A percentile compares a stretch with the other conserved stretches of the same genome.
Conservation (phyloP, 2,888 invertebrate genomes). For the Corbicula japonica region DNA sequence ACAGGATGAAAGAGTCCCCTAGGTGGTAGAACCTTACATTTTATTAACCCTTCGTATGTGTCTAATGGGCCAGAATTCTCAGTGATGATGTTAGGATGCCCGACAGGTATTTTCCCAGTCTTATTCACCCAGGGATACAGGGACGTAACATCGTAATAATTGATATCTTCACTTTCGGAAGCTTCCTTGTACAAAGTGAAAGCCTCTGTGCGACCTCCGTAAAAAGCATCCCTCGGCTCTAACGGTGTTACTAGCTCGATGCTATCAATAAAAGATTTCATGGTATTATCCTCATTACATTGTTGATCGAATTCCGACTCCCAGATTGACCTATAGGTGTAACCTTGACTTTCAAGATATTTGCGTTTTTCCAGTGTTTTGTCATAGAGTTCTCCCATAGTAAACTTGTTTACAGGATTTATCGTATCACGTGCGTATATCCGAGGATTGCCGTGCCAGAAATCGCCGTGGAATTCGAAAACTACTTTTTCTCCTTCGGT, state of each 20-base stretch:
- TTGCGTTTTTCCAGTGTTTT: conserved; percentile 5
- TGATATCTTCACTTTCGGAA: conserved; percentile 53
- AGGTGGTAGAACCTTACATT: conserved; percentile 76
- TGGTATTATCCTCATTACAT: conserved; percentile 36
- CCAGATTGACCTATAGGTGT: conserved; percentile 63
- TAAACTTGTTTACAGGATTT: not conserved
- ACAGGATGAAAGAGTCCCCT: conserved; percentile 77
- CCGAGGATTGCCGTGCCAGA: conserved; percentile 5
- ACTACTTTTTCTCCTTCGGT: not conserved
- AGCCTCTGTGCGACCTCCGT: conserved; percentile 74
- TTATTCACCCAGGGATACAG: conserved; percentile 59
- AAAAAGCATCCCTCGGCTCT: conserved; percentile 75
- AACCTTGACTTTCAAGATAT: conserved; percentile 15
- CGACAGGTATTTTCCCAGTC: conserved; percentile 67
- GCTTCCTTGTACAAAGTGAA: conserved; percentile 67
- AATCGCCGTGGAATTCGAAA: conserved; percentile 12
- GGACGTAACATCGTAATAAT: conserved; percentile 68
- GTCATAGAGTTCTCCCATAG: conserved; percentile 13
- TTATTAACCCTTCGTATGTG: conserved; percentile 72
- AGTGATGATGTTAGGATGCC: conserved; percentile 70
- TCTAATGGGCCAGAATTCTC: conserved; percentile 62
- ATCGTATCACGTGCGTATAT: not conserved
- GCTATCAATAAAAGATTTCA: conserved; percentile 40
- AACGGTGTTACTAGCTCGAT: conserved; percentile 44
- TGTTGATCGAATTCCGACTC: conserved; percentile 67